Evolutionary conservation across 1,140 invertebrate genomes (phyloP), one percentile per base, ranked within the genome.

Genomic region (Fopius arisanus): DNA sequence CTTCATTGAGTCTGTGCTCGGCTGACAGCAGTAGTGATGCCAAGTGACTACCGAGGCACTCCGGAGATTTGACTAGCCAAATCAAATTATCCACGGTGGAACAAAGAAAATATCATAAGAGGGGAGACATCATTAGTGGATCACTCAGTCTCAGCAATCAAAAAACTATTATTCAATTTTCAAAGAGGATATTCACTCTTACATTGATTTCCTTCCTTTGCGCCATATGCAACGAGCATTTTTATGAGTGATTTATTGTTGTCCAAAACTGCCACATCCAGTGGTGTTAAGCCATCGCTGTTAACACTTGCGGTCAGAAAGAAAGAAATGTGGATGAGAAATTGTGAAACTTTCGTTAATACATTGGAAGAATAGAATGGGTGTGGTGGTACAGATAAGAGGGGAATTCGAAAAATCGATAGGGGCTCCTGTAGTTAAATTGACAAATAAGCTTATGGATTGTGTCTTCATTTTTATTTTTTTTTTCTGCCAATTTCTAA

Each of bases 251-350:
- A 91, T 77, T 94, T 90, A 82, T 98, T 96, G 84, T 94, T 95
- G 78, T 93, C 94, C 80, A 98, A 89, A 19, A 97, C 94, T 0
- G 97, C 96, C 54, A 98, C 92, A 86, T 98, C 97, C 82, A 98
- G 86, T 0, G 95, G 92, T 14, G 95, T 96, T 59, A 98, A 89
- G 2, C 95, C 94, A 85, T 98, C 96, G 69, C 91, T 91, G 84
- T 97, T 98, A 72, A 96, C 90, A 83, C 94, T 95, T 88, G 0
- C 84, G 86, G 78, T 76, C 12, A 23, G 33, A 70, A 19, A 76
- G 54, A 78, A 48, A 73, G 31, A 28, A 69, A 67, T 63, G 72
- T 62, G 43, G 9, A 74, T 43, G 37, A 66, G 54, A 28, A 31
- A 26, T 59, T 59, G 21, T 59, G 43, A 3, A 3, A 48, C 43